phyloP scores from a whole-genome alignment of 2,113 vertebrate genomes.

The Conger conger region DNA sequence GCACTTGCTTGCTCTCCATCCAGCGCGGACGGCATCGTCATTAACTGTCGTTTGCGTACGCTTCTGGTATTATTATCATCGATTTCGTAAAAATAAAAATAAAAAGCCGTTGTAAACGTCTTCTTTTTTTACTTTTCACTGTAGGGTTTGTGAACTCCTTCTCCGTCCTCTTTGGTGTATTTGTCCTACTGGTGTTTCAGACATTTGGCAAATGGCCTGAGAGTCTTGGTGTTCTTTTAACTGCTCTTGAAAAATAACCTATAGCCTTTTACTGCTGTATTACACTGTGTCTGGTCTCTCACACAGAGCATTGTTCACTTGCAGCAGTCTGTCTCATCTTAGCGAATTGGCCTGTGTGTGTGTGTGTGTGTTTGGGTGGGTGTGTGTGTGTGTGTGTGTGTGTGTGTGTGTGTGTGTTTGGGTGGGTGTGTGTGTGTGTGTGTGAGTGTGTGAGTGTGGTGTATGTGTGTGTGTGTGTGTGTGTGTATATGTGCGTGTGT shows the following conservation, averaged over 20 bases:
- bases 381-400: not conserved
- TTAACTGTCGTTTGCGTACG: conserved; percentile 55
- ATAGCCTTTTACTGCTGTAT: not conserved
- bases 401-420: not conserved
- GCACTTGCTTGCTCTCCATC: conserved; percentile 45
- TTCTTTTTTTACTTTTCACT: conserved; percentile 41
- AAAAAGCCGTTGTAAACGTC: not conserved
- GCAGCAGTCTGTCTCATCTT: not conserved
- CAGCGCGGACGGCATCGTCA: conserved; percentile 60
- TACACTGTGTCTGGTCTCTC: not conserved
- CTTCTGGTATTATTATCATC: conserved; percentile 6
- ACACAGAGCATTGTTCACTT: not conserved
- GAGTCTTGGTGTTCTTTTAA: not conserved
- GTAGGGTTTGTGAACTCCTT: not conserved
- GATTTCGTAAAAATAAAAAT: not conserved
- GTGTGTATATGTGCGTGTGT: not conserved
- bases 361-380: not conserved
- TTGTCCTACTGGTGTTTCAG: not conserved
- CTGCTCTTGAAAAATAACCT: not conserved
- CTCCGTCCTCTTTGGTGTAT: not conserved
- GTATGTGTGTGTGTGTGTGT: not conserved
- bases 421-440: not conserved
- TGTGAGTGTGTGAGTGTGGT: not conserved
- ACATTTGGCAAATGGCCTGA: not conserved
- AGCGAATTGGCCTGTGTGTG: not conserved